These are phyloP conservation scores for Heliconius ismenius DNA, from an alignment of 2,888 invertebrate genomes.

Conservation along the genomic window DNA sequence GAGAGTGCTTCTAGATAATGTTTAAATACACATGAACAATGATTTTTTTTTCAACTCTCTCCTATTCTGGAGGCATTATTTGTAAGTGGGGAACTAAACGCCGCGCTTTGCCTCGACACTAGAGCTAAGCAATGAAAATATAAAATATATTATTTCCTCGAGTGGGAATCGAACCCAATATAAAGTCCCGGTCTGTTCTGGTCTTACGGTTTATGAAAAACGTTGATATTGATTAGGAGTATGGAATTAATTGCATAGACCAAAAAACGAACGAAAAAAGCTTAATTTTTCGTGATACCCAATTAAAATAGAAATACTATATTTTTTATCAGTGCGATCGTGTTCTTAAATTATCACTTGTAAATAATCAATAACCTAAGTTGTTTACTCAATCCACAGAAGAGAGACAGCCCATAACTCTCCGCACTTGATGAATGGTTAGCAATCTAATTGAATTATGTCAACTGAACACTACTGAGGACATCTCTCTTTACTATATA, in stretches of 20 bases:
- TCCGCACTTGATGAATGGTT: constrained; percentile 44
- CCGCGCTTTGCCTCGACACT: background rate
- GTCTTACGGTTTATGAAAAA: too few relatives aligned
- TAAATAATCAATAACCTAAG: constrained; percentile 18
- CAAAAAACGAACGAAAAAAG: background rate
- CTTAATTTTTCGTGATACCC: background rate
- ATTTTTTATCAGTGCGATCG: background rate
- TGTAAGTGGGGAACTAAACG: background rate
- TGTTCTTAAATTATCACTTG: background rate
- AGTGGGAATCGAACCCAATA: too few relatives aligned
- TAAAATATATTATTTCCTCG: too few relatives aligned
- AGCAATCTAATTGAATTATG: constrained; percentile 50
- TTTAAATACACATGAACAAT: too few relatives aligned
- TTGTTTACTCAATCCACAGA: constrained; percentile 28
- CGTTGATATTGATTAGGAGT: too few relatives aligned
- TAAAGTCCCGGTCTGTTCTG: too few relatives aligned
- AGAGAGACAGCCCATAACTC: constrained; percentile 36
- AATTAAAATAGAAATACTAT: background rate
- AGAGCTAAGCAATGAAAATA: background rate
- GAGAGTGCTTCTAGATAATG: background rate
- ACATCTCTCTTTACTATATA: constrained; percentile 30
- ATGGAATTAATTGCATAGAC: too few relatives aligned
- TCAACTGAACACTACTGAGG: constrained; percentile 39
- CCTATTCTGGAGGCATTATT: background rate
- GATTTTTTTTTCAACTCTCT: too few relatives aligned